A percentile compares a stretch with the other conserved stretches of the same genome.
Evolutionary conservation across 2,797 vertebrate genomes (phyloP).

Genomic region (Tamandua tetradactyla): DNA sequence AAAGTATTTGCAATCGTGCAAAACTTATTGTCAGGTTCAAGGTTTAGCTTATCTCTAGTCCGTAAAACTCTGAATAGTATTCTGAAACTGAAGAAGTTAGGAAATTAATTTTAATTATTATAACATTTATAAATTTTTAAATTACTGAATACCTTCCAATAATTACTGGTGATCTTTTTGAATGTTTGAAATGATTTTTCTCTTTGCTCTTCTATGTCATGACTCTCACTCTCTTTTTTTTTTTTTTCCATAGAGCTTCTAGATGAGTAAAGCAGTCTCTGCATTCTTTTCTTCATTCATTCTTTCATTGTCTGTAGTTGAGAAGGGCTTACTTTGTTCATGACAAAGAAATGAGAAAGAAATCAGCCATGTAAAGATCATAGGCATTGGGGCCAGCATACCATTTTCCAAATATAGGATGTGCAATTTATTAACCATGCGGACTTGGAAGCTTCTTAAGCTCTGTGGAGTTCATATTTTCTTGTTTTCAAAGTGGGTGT

Average conservation of each 20-base stretch:
- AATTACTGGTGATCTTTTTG: not conserved
- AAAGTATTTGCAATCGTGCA: not conserved
- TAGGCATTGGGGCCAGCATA: not conserved
- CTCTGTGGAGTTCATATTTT: not conserved
- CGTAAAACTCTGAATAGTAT: not conserved
- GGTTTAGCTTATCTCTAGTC: not conserved
- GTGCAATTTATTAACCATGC: not conserved
- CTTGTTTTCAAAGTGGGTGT: not conserved
- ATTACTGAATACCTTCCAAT: not conserved
- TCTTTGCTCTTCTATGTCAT: not conserved
- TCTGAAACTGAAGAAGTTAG: not conserved
- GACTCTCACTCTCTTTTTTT: not conserved
- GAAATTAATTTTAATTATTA: not conserved
- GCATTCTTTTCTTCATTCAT: not conserved
- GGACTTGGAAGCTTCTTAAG: not conserved
- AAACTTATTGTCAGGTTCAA: not conserved
- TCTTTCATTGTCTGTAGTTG: not conserved
- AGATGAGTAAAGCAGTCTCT: not conserved
- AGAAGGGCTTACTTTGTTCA: not conserved
- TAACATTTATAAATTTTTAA: not conserved
- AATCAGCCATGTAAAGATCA: not conserved
- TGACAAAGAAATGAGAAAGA: not conserved
- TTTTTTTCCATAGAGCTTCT: not conserved
- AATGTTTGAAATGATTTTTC: not conserved
- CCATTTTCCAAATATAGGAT: not conserved